Evolutionary conservation across 2,113 vertebrate genomes (phyloP), one percentile per base, ranked within the genome.

Genomic region (Hassar affinis): DNA sequence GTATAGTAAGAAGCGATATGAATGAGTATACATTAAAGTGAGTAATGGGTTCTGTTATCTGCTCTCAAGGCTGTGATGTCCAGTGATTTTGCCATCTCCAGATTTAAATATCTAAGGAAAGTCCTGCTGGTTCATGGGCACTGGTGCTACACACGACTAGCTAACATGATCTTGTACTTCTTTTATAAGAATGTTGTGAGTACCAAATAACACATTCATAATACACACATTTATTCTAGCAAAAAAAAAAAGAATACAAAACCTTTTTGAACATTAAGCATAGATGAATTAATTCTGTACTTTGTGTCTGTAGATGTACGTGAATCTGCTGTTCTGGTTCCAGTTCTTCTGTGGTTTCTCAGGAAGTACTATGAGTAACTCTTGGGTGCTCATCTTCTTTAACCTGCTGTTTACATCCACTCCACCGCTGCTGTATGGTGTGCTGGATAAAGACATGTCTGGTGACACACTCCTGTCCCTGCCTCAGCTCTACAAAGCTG

Each of bases 311-410:
- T 93, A 99, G 98, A 98, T 99, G 98, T 98, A 99, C 78, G 98
- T 99, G 33, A 95, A 96, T 38, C 95, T 99, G 84, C 94, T 98
- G 78, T 99, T 99, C 92, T 99, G 98, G 98, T 99, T 96, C 92
- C 98, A 99, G 95, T 98, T 99, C 90, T 97, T 96, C 93, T 99
- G 97, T 0, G 98, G 98, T 7, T 99, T 99, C 93, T 99, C 98
- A 8, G 98, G 97, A 1, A 97, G 96, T 0, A 90, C 96, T 51
- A 97, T 99, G 98, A 94, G 97, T 47, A 97, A 99, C 91, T 97
- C 98, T 87, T 99, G 98, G 98, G 99, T 98, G 85, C 94, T 99
- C 76, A 97, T 99, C 92, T 98, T 99, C 94, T 99, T 99, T 88
- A 99, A 99, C 90, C 94, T 99, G 87, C 89, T 99, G 89, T 99